These are phyloP conservation scores for Schrankia costaestrigalis DNA, from an alignment of 2,888 invertebrate genomes.

Conservation along the genomic window DNA sequence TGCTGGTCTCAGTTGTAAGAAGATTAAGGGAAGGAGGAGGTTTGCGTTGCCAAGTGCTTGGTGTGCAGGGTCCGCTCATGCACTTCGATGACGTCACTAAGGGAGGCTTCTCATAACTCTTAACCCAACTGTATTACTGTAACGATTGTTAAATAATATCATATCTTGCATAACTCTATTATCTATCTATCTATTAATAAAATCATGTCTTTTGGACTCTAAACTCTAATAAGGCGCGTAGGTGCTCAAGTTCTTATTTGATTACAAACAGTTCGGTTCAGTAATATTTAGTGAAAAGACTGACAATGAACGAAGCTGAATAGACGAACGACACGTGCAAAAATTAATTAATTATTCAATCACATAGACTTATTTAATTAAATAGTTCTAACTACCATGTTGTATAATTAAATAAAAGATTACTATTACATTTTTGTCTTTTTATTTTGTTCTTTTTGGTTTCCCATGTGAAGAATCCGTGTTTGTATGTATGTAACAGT, in stretches of 20 bases:
- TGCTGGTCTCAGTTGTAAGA: too few species aligned
- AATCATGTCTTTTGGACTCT: constrained; percentile 23
- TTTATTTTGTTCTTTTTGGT: constrained; percentile 1
- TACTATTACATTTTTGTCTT: constrained; percentile 25
- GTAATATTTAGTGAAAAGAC: constrained; percentile 56
- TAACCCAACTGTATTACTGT: too few species aligned
- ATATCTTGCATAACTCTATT: constrained; percentile 3
- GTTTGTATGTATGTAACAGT: background rate
- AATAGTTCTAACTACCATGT: constrained; percentile 72
- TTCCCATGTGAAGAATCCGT: too few species aligned
- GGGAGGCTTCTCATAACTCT: too few species aligned
- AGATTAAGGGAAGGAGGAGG: too few species aligned
- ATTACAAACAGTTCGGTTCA: constrained; percentile 26
- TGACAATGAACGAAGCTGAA: constrained; percentile 52
- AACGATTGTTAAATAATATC: too few species aligned
- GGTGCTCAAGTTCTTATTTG: constrained; percentile 32
- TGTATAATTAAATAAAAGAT: constrained; percentile 77
- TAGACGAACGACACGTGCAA: constrained; percentile 51
- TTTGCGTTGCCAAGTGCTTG: too few species aligned
- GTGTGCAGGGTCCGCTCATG: too few species aligned
- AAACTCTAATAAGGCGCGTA: constrained; percentile 27
- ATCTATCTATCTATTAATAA: constrained; percentile 7
- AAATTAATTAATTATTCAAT: constrained; percentile 56
- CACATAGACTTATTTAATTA: constrained; percentile 69
- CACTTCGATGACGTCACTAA: too few species aligned